Evolutionary conservation across 2,888 invertebrate species (phyloP), one percentile per base, ranked within the genome.

Genomic region (Tinea pellionella): DNA sequence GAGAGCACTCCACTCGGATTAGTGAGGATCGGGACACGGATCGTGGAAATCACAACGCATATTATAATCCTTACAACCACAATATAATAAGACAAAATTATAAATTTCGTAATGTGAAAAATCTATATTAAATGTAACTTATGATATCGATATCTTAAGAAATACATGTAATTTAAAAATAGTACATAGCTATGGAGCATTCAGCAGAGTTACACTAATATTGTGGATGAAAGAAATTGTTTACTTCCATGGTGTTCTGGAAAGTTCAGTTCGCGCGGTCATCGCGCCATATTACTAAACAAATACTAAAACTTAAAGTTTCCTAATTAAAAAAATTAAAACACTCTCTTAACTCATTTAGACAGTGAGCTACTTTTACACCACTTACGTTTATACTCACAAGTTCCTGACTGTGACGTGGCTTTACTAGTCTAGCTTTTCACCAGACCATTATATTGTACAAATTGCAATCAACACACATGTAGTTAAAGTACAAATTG

Each of bases 21-120:
- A 13, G 15, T 18, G 16, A 18, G 15, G 47, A 47, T 15, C 47
- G 9, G 47, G 47, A 47, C 15, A 47, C 16, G 47, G 15, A 47
- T 47, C 61, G 68, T 72, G 85, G 82, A 88, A 88, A 88, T 88
- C 82, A 88, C 79, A 87, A 88, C 86, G 81, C 87, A 84, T 75
- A 75, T 83, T n/a, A n/a, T n/a, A n/a, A 80, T 89, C 90, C 90
- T 90, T 90, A 89, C 90, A 91, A 89, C 91, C 91, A 91, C 90
- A 91, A 90, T 91, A 90, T 90, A 53, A 90, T 90, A 89, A 89
- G 88, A 89, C 88, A 89, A 89, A 53, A 88, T 89, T 88, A 88
- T 87, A 86, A 88, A 88, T 80, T 87, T 87, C 88, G 84, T 88
- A 88, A 86, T 88, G 88, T 88, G 88, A 88, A 89, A 89, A 83